Conservation (phyloP, 35 echinoderm and acorn worm species). For the Apostichopus japonicus region DNA sequence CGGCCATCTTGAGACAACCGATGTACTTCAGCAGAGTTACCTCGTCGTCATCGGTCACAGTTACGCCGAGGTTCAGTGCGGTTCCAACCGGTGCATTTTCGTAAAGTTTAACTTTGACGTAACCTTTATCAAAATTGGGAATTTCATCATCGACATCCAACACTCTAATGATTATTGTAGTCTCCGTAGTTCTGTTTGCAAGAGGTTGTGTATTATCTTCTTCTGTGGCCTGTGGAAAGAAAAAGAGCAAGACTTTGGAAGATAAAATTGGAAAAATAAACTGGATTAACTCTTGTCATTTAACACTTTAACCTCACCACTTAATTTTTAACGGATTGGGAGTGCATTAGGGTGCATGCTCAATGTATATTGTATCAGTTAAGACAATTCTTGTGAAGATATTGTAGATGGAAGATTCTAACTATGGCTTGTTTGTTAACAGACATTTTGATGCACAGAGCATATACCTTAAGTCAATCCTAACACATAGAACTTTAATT, state of each 20-base stretch:
- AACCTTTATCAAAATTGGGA: background rate
- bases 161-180: background rate
- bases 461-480: no score
- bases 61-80: background rate
- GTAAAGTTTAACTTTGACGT: background rate
- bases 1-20: no score
- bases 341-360: no score
- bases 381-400: no score
- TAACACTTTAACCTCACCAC: no score
- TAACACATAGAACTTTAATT: no score
- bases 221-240: background rate
- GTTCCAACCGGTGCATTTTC: slow-evolving; percentile 9
- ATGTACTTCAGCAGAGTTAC: background rate
- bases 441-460: no score
- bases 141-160: slow-evolving; percentile 26
- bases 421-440: no score
- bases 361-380: no score
- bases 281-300: no score
- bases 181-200: background rate
- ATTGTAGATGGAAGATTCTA: no score
- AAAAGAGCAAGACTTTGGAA: background rate
- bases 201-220: background rate
- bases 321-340: no score
- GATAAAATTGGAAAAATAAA: background rate
- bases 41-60: slow-evolving; percentile 15